Conservation (phyloP, 2,797 vertebrate species). For the Cottoperca gobio region DNA sequence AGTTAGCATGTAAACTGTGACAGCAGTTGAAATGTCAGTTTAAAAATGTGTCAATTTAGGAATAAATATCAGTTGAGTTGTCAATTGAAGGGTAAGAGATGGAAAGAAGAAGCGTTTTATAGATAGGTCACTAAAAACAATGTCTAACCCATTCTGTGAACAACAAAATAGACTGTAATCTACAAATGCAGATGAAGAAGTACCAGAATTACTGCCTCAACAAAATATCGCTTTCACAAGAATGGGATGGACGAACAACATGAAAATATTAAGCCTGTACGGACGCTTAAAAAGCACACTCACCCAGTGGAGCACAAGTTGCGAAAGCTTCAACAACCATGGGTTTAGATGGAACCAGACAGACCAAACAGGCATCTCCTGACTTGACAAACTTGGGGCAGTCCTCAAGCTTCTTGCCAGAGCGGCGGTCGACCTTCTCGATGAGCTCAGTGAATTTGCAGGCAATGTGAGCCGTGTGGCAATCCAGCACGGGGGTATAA, state of each 20-base stretch:
- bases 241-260: too few species aligned
- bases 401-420: conserved; percentile 85
- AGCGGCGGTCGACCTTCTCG: conserved; percentile 88
- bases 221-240: too few species aligned
- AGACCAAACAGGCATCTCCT: conserved; percentile 81
- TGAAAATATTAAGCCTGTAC: too few species aligned
- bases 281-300: conserved; percentile 36
- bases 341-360: conserved; percentile 70
- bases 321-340: conserved; percentile 84
- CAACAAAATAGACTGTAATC: not conserved
- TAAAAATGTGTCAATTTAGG: too few species aligned
- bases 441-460: conserved; percentile 85
- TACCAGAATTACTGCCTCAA: too few species aligned
- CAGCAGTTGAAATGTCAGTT: not conserved
- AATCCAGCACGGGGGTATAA: conserved; percentile 85
- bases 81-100: not conserved
- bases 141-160: not conserved
- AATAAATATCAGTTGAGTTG: too few species aligned
- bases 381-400: conserved; percentile 82
- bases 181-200: not conserved
- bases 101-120: not conserved
- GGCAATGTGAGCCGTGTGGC: conserved; percentile 87
- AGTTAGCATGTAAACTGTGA: too few species aligned
- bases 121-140: not conserved
- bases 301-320: conserved; percentile 81